phyloP scores from a whole-genome alignment of 2,888 invertebrate species.

The Gnatocerus cornutus region DNA sequence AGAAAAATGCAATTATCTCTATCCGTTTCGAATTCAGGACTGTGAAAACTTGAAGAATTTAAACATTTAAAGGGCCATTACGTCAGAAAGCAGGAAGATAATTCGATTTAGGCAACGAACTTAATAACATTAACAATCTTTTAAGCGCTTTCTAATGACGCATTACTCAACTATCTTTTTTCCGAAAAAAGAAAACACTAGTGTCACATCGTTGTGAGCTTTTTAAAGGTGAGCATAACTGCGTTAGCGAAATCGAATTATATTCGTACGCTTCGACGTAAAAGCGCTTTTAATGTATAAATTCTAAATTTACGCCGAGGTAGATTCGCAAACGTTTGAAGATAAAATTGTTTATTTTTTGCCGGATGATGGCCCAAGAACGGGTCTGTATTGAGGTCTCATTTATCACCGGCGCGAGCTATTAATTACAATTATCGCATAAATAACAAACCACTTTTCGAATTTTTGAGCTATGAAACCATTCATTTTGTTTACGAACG shows the following conservation, averaged over 20 bases:
- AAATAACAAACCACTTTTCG: slow-evolving; percentile 19
- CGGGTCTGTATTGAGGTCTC: slow-evolving; percentile 1
- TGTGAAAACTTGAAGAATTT: slow-evolving; percentile 34
- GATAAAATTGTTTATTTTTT: slow-evolving; percentile 9
- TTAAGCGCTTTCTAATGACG: slow-evolving; percentile 25
- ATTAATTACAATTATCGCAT: slow-evolving; percentile 7
- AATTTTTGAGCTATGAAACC: slow-evolving; percentile 16
- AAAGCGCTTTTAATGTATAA: slow-evolving; percentile 30
- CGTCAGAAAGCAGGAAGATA: slow-evolving; percentile 24
- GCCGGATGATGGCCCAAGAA: neutral
- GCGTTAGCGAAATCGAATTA: slow-evolving; percentile 19
- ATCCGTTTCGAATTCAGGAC: slow-evolving; percentile 28
- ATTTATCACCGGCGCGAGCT: neutral
- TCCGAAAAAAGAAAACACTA: slow-evolving; percentile 18
- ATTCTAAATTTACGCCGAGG: slow-evolving; percentile 17
- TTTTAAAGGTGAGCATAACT: slow-evolving; percentile 21
- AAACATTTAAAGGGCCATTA: slow-evolving; percentile 38
- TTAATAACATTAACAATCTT: slow-evolving; percentile 39
- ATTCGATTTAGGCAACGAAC: slow-evolving; percentile 37
- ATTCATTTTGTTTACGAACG: slow-evolving; percentile 8
- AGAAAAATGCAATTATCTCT: slow-evolving; percentile 26
- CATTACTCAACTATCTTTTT: slow-evolving; percentile 20
- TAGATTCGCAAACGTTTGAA: slow-evolving; percentile 21
- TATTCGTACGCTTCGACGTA: slow-evolving; percentile 27
- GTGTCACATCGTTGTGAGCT: slow-evolving; percentile 21